A percentile compares a stretch with the other conserved stretches of the same genome.
Evolutionary conservation across 1,140 invertebrate species (phyloP).

Genomic region (Globodera rostochiensis): DNA sequence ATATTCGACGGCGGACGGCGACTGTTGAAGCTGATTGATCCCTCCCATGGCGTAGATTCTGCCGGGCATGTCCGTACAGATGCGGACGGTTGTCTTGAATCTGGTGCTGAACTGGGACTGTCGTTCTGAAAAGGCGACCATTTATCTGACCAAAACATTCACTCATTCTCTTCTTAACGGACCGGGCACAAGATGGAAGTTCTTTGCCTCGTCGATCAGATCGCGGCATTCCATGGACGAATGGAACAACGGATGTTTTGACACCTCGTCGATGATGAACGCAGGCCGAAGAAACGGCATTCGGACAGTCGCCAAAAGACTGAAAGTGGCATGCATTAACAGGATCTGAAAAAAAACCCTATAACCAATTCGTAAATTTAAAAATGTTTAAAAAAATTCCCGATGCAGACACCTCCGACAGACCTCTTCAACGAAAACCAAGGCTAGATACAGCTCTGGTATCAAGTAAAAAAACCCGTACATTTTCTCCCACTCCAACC

Average conservation of each 20-base stretch:
- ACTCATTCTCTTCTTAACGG: too few species aligned
- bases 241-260: constrained; percentile 78
- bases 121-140: constrained; percentile 71
- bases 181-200: constrained; percentile 78
- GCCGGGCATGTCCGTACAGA: constrained; percentile 76
- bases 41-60: constrained; percentile 87
- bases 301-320: constrained; percentile 77
- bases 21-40: constrained; percentile 64
- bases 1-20: constrained; percentile 74
- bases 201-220: constrained; percentile 80
- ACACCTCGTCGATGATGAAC: constrained; percentile 80
- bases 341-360: too few species aligned
- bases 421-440: too few species aligned
- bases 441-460: too few species aligned
- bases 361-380: too few species aligned
- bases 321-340: constrained; percentile 66
- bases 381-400: too few species aligned
- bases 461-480: not conserved
- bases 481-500: not conserved
- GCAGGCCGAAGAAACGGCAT: constrained; percentile 80
- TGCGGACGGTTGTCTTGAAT: constrained; percentile 74
- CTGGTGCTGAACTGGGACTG: constrained; percentile 74
- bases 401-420: too few species aligned
- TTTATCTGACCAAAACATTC: too few species aligned
- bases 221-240: constrained; percentile 71